phyloP scores from a whole-genome alignment of 2,113 vertebrate genomes.

The Rhodinocichla rosea region DNA sequence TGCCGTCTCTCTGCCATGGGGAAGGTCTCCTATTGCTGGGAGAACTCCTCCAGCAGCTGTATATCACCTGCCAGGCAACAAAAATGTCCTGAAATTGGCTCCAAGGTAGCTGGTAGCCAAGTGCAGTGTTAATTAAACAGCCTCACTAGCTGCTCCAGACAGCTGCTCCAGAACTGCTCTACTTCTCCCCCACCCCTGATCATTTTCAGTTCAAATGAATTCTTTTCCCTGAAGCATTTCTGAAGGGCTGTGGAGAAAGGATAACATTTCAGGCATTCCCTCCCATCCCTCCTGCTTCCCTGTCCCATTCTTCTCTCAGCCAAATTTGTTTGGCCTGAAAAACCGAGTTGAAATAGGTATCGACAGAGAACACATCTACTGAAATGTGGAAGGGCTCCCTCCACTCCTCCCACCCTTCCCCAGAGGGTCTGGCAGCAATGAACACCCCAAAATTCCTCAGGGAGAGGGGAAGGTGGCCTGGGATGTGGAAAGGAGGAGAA shows the following conservation, averaged over 20 bases:
- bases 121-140: not conserved
- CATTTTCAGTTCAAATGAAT: not conserved
- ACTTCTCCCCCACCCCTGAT: too few species aligned
- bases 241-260: not conserved
- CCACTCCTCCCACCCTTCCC: not conserved
- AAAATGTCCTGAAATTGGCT: not conserved
- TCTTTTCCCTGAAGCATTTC: not conserved
- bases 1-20: not conserved
- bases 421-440: too few species aligned
- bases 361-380: accelerated
- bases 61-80: not conserved
- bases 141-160: not conserved
- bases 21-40: not conserved
- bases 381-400: not conserved
- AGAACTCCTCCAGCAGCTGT: not conserved
- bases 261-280: not conserved
- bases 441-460: accelerated
- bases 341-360: accelerated
- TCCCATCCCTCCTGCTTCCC: not conserved
- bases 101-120: not conserved
- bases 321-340: not conserved
- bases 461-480: accelerated
- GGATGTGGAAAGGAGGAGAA: accelerated
- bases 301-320: not conserved
- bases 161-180: not conserved